Conservation (phyloP, 2,113 vertebrate genomes). For the Coryphaenoides rupestris region DNA sequence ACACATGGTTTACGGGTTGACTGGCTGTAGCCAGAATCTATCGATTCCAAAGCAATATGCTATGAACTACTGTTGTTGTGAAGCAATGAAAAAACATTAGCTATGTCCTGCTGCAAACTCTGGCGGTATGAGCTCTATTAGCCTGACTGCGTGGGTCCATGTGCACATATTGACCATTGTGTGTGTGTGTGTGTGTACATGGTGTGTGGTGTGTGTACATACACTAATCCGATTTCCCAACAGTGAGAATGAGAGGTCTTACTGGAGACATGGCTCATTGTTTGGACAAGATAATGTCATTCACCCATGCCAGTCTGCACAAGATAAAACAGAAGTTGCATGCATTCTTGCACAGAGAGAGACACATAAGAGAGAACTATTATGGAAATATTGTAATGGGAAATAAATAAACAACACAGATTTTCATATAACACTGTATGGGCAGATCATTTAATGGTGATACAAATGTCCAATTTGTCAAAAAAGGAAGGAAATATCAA, state of each 20-base stretch:
- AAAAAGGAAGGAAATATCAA: too few species aligned
- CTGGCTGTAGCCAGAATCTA: conserved; percentile 11
- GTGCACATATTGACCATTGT: too few species aligned
- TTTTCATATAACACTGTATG: too few species aligned
- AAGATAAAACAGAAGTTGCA: neutral
- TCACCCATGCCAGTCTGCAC: neutral
- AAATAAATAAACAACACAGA: too few species aligned
- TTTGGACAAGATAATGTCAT: conserved; percentile 36
- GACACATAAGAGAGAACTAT: neutral
- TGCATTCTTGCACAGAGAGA: too few species aligned
- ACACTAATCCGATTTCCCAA: conserved; percentile 47
- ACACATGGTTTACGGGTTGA: conserved; percentile 31
- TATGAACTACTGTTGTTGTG: neutral
- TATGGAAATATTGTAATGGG: too few species aligned
- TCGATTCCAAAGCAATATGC: neutral
- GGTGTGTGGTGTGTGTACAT: conserved; percentile 1
- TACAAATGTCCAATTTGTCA: too few species aligned
- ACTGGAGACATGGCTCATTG: conserved; percentile 36
- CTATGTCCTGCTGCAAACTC: conserved; percentile 21
- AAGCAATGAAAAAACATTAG: conserved; percentile 26
- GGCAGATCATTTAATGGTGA: too few species aligned
- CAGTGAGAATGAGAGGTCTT: conserved; percentile 34
- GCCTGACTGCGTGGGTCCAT: neutral
- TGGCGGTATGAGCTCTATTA: conserved; percentile 10
- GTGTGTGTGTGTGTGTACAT: too few species aligned